Percentiles rank a stretch among this genome's conserved stretches.
Evolutionary conservation across 2,113 vertebrate genomes (phyloP).

Genomic region (Brienomyrus longianalis): DNA sequence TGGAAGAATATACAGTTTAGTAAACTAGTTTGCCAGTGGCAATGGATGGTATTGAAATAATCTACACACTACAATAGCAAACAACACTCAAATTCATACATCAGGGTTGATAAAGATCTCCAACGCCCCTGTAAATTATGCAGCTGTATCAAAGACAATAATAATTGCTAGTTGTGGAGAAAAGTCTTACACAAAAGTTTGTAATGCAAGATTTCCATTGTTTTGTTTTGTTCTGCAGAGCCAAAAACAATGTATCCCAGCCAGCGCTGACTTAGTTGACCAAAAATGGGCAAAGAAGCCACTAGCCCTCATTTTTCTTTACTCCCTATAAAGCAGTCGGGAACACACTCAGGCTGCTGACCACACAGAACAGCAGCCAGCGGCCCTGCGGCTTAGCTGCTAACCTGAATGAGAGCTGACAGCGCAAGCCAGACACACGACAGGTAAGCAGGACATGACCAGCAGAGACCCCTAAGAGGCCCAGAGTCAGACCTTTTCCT

Average conservation of each 20-base stretch:
- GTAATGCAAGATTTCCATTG: not conserved
- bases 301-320: not conserved
- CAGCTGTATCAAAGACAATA: not conserved
- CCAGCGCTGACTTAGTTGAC: not conserved
- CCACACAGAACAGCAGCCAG: not conserved
- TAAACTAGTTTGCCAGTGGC: not conserved
- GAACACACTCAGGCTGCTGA: not conserved
- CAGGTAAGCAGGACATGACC: not conserved
- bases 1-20: no score
- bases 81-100: not conserved
- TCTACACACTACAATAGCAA: not conserved
- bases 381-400: not conserved
- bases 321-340: not conserved
- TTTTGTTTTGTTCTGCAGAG: not conserved
- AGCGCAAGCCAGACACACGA: not conserved
- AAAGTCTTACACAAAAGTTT: not conserved
- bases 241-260: not conserved
- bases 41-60: not conserved
- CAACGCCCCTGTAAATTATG: not conserved
- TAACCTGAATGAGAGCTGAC: slow-evolving; percentile 13
- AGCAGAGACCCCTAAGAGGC: not conserved
- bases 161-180: not conserved
- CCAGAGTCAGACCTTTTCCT: not conserved
- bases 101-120: not conserved
- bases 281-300: not conserved